These are phyloP conservation scores for Apeltes quadracus DNA, from an alignment of 2,113 vertebrate species.

Conservation along the genomic window DNA sequence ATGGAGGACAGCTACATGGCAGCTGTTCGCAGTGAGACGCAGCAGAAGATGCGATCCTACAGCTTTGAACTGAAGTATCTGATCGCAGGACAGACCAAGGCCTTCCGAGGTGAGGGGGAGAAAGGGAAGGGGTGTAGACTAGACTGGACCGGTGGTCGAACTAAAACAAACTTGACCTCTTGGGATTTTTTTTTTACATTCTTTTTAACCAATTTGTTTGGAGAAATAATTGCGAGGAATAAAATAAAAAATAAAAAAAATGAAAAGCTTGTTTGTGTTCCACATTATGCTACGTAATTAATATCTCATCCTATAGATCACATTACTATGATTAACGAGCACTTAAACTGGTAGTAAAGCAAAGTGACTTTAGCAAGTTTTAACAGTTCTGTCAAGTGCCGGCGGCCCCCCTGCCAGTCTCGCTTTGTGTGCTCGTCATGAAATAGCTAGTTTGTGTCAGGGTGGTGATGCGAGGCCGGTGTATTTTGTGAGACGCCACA, in stretches of 20 bases:
- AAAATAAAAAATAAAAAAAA: background rate
- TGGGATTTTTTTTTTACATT: too few species aligned
- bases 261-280: background rate
- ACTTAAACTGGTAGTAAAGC: background rate
- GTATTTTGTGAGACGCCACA: conserved; percentile 74
- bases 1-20: conserved; percentile 93
- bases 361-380: conserved; percentile 39
- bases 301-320: background rate
- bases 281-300: background rate
- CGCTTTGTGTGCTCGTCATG: conserved; percentile 66
- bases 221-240: background rate
- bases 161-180: too few species aligned
- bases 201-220: background rate
- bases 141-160: background rate
- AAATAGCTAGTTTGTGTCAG: conserved; percentile 69
- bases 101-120: conserved; percentile 84
- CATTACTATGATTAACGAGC: background rate
- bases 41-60: conserved; percentile 87
- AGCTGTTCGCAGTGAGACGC: conserved; percentile 86
- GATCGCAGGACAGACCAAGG: conserved; percentile 81
- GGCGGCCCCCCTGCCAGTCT: conserved; percentile 47
- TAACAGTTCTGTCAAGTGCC: conserved; percentile 62
- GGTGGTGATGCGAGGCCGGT: conserved; percentile 55
- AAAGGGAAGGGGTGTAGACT: background rate
- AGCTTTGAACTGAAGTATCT: conserved; percentile 91